Conservation (phyloP, 1,140 invertebrate genomes). For the Papilio aristodemus region DNA sequence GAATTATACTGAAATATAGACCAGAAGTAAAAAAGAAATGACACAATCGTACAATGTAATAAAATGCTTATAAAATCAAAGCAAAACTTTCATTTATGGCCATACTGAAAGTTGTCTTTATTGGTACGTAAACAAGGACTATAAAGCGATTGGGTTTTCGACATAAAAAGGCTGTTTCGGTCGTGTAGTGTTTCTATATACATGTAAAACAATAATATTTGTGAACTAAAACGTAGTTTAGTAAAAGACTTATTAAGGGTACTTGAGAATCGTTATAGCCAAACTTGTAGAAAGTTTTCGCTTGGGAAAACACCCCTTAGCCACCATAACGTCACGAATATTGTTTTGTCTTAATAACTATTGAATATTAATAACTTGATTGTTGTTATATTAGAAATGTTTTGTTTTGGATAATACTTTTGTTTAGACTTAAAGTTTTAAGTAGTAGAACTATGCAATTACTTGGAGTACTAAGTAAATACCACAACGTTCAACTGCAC, state of each 20-base stretch:
- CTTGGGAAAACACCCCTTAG: neutral
- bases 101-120: constrained; percentile 21
- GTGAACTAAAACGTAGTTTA: neutral
- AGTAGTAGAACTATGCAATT: too few species aligned
- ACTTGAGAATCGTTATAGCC: neutral
- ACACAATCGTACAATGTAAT: neutral
- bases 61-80: constrained; percentile 11
- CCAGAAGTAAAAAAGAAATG: neutral
- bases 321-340: too few species aligned
- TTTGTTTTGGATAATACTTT: too few species aligned
- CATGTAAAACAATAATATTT: constrained; percentile 4
- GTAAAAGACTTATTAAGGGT: neutral
- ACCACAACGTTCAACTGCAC: too few species aligned
- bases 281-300: neutral
- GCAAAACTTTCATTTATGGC: constrained; percentile 8
- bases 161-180: constrained; percentile 16
- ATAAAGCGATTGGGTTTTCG: constrained; percentile 11
- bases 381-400: too few species aligned
- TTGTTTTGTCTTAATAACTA: too few species aligned
- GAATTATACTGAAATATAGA: neutral
- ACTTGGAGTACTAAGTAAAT: too few species aligned
- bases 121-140: constrained; percentile 17
- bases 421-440: too few species aligned
- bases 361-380: too few species aligned
- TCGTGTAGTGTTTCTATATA: constrained; percentile 4